phyloP scores from a whole-genome alignment of 2,113 vertebrate genomes.

The Corydoras sp. region DNA sequence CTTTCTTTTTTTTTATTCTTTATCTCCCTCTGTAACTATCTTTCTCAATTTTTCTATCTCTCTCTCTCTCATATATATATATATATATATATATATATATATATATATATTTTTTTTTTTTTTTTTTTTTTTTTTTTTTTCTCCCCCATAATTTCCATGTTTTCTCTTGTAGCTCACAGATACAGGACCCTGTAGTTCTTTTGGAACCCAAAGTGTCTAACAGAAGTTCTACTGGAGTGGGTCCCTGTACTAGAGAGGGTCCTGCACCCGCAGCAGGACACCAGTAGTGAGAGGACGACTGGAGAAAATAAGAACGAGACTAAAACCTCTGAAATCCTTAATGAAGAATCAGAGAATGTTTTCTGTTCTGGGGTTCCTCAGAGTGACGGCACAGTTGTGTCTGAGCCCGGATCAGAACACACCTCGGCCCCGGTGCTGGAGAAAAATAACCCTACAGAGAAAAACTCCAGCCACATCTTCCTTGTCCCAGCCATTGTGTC shows the following conservation, averaged over 20 bases:
- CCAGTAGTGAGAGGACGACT: conserved; percentile 4
- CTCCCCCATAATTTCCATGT: no score
- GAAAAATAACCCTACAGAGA: conserved; percentile 25
- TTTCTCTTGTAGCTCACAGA: conserved; percentile 65
- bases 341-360: conserved; percentile 28
- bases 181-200: conserved; percentile 82
- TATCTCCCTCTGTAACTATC: no score
- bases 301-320: conserved; percentile 32
- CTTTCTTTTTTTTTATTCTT: no score
- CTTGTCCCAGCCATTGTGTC: conserved; percentile 16
- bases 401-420: conserved; percentile 27
- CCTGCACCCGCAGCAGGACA: conserved; percentile 54
- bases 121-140: no score
- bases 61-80: no score
- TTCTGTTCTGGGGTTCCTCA: conserved; percentile 23
- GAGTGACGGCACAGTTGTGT: conserved; percentile 16
- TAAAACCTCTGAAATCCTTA: conserved; percentile 39
- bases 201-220: conserved; percentile 75
- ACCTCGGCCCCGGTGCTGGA: conserved; percentile 20
- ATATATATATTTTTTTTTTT: no score
- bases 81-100: no score
- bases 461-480: neutral
- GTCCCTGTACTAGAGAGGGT: conserved; percentile 70
- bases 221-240: conserved; percentile 74
- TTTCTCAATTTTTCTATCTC: no score